Percentiles rank a stretch among this genome's conserved stretches.
phyloP scores from a whole-genome alignment of 2,888 invertebrate species.

The Osmoderma eremita region DNA sequence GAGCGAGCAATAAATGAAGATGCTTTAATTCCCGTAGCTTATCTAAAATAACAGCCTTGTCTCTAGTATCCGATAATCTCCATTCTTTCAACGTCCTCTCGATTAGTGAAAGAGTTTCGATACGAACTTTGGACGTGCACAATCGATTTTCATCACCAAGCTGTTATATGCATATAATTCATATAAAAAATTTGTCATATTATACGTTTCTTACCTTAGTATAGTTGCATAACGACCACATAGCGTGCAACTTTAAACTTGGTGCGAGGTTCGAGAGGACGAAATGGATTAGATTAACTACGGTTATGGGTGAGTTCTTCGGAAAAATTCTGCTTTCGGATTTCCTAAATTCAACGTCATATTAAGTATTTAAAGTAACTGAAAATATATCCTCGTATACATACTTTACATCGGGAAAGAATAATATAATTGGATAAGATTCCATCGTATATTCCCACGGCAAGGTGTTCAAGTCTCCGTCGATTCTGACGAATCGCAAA shows the following conservation, averaged over 20 bases:
- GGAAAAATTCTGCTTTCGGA: slow-evolving; percentile 79
- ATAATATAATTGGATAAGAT: slow-evolving; percentile 80
- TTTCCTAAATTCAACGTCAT: slow-evolving; percentile 66
- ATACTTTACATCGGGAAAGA: slow-evolving; percentile 77
- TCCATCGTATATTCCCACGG: slow-evolving; percentile 88
- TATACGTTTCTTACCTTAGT: slow-evolving; percentile 60
- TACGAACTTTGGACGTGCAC: slow-evolving; percentile 66
- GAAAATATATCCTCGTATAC: slow-evolving; percentile 32
- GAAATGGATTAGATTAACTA: slow-evolving; percentile 75
- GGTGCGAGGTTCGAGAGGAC: slow-evolving; percentile 75
- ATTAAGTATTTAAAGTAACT: background rate
- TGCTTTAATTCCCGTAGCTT: slow-evolving; percentile 58
- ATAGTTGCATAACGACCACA: slow-evolving; percentile 67
- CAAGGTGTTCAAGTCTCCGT: slow-evolving; percentile 85
- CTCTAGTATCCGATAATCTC: slow-evolving; percentile 59
- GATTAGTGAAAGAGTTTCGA: slow-evolving; percentile 66
- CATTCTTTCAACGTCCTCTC: slow-evolving; percentile 67
- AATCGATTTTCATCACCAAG: slow-evolving; percentile 60
- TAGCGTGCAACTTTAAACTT: slow-evolving; percentile 65
- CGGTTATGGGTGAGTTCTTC: slow-evolving; percentile 69
- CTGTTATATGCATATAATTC: slow-evolving; percentile 49
- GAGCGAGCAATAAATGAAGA: slow-evolving; percentile 59
- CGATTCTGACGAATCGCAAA: slow-evolving; percentile 74
- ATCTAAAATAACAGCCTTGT: slow-evolving; percentile 54
- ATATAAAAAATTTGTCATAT: too few relatives aligned